Evolutionary conservation across 2,888 invertebrate species (phyloP), one percentile per base, ranked within the genome.

Genomic region (Troides oblongomaculatus): DNA sequence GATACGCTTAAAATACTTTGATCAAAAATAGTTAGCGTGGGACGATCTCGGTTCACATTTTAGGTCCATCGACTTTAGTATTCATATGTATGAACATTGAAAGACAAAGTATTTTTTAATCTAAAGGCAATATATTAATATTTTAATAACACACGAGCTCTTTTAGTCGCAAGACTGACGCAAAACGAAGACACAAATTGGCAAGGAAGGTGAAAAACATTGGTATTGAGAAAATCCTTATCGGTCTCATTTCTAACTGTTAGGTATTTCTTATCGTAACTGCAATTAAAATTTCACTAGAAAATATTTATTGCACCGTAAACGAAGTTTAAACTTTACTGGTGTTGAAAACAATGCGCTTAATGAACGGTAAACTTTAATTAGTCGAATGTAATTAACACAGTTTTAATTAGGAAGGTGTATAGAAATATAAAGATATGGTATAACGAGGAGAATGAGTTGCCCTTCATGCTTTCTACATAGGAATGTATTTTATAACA

Each of bases 241-340:
- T n/a, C 56, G 30, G n/a, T 14, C 21, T 43, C 6, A 59, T 18
- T 18, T 62, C 50, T 50, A 21, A 50, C 46, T 5, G 62, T 23
- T 50, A 62, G n/a, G 25, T 50, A 10, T 62, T 62, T 62, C 25
- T 62, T 62, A 62, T 62, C 62, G 50, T 17, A 53, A 30, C 50
- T 6, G 50, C 62, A 62, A 62, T 62, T 50, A 50, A 23, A 50
- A 23, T 62, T 46, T 62, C 46, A 14, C 23, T 25, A 14, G 53
- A 30, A 60, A 66, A 60, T 66, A 60, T 46, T 25, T 46, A 59
- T 59, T 46, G 63, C 30, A n/a, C n/a, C n/a, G 39, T 30, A 36
- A 60, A 60, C 59, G 21, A 58, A 58, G 21, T n/a, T 21, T 58
- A 25, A 30, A 25, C 23, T 30, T 17, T 59, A 59, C 50, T 17